Conservation (phyloP, 2,888 invertebrate species). For the Agrilus mali region DNA sequence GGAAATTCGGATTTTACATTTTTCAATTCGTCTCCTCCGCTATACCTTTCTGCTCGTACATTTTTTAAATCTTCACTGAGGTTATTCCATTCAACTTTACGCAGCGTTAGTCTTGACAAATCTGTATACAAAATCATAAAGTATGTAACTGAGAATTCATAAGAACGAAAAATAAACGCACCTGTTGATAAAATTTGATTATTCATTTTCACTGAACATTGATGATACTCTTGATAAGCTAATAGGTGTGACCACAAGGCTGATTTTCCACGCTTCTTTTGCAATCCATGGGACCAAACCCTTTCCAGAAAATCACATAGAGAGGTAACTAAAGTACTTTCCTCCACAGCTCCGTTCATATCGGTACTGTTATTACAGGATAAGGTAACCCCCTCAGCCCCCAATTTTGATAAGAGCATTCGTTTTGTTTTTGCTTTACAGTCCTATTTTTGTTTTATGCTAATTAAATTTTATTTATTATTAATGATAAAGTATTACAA, state of each 20-base stretch:
- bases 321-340: constrained; percentile 95
- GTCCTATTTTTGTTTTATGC: constrained; percentile 43
- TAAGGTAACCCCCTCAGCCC: constrained; percentile 88
- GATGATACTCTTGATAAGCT: constrained; percentile 62
- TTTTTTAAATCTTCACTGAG: constrained; percentile 20
- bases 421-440: constrained; percentile 92
- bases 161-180: constrained; percentile 19
- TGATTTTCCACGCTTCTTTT: constrained; percentile 92
- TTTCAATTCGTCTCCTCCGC: constrained; percentile 21
- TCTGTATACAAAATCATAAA: constrained; percentile 17
- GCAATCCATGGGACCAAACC: constrained; percentile 95
- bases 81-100: constrained; percentile 29
- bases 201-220: constrained; percentile 13
- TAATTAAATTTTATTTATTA: neutral
- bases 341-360: constrained; percentile 66
- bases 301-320: constrained; percentile 93
- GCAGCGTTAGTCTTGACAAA: constrained; percentile 25
- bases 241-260: constrained; percentile 93
- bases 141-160: neutral
- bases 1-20: constrained; percentile 36
- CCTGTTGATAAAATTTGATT: constrained; percentile 34
- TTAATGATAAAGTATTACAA: constrained; percentile 16
- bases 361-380: constrained; percentile 69
- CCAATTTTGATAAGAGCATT: constrained; percentile 98
- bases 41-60: constrained; percentile 15